Evolutionary conservation across 2,888 invertebrate genomes (phyloP).

Genomic region (Nymphalis c-album): DNA sequence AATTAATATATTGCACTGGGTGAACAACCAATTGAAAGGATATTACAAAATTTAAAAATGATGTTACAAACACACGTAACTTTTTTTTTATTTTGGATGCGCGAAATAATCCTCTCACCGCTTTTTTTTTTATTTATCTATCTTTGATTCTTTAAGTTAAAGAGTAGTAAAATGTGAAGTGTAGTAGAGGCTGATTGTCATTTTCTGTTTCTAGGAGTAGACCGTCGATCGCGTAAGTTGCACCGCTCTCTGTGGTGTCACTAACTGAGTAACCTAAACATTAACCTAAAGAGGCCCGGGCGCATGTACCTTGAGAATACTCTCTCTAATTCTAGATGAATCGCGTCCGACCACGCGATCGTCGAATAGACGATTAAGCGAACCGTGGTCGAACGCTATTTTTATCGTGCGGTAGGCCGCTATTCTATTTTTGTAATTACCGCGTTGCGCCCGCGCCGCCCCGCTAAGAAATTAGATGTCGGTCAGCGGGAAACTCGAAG

Average conservation of each 20-base stretch:
- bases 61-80: constrained; percentile 48
- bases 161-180: constrained; percentile 51
- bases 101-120: constrained; percentile 69
- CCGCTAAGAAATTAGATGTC: constrained; percentile 65
- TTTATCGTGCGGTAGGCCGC: constrained; percentile 63
- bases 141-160: constrained; percentile 54
- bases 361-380: constrained; percentile 47
- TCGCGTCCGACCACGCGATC: constrained; percentile 58
- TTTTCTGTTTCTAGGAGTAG: constrained; percentile 83
- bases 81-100: constrained; percentile 65
- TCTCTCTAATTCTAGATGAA: constrained; percentile 53
- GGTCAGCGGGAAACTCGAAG: constrained; percentile 63
- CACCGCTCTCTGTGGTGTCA: constrained; percentile 81
- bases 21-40: constrained; percentile 38
- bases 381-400: constrained; percentile 62
- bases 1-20: constrained; percentile 46
- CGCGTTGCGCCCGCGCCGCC: constrained; percentile 74
- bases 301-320: constrained; percentile 53
- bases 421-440: constrained; percentile 70
- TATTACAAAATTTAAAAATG: constrained; percentile 49
- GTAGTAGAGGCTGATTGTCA: constrained; percentile 78
- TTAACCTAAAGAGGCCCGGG: constrained; percentile 71
- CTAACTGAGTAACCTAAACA: constrained; percentile 71
- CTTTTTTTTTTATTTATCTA: constrained; percentile 57
- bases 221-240: constrained; percentile 82